phyloP scores from a whole-genome alignment of 2,797 vertebrate species.

The Atherinosoma microstoma region DNA sequence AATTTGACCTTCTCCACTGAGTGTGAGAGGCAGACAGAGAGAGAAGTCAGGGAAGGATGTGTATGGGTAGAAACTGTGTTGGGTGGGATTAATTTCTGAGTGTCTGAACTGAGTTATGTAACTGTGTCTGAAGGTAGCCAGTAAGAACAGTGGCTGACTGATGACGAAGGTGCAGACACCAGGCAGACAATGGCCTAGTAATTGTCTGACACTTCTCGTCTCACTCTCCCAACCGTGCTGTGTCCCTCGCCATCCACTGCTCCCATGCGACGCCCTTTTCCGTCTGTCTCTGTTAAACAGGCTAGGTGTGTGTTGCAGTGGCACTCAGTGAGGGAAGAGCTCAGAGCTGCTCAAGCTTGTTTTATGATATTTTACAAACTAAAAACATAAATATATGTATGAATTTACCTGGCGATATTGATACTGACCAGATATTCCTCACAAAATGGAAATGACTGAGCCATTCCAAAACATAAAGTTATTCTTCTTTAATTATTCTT shows the following conservation, averaged over 20 bases:
- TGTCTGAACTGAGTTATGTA: conserved; percentile 28
- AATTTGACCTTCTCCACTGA: not conserved
- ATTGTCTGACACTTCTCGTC: conserved; percentile 62
- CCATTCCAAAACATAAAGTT: too few species aligned
- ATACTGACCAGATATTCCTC: too few species aligned
- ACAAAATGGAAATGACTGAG: too few species aligned
- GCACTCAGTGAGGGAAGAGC: not conserved
- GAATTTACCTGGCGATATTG: not conserved
- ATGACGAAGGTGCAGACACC: conserved; percentile 76
- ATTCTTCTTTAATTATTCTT: too few species aligned
- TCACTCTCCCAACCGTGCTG: conserved; percentile 29
- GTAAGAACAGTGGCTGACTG: conserved; percentile 63
- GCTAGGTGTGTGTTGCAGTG: conserved; percentile 47
- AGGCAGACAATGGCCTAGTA: conserved; percentile 84
- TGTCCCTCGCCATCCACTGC: conserved; percentile 29
- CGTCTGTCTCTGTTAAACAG: conserved; percentile 55
- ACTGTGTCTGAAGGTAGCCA: conserved; percentile 61
- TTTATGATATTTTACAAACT: too few species aligned
- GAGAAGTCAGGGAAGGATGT: conserved; percentile 19
- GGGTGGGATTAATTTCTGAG: conserved; percentile 7
- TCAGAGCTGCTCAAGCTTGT: too few species aligned
- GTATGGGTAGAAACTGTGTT: conserved; percentile 3
- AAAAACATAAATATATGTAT: not conserved
- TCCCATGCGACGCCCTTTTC: conserved; percentile 26
- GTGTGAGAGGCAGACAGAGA: conserved; percentile 12